Conservation (phyloP, 2,888 invertebrate species). For the Apomyelois bistriatella region DNA sequence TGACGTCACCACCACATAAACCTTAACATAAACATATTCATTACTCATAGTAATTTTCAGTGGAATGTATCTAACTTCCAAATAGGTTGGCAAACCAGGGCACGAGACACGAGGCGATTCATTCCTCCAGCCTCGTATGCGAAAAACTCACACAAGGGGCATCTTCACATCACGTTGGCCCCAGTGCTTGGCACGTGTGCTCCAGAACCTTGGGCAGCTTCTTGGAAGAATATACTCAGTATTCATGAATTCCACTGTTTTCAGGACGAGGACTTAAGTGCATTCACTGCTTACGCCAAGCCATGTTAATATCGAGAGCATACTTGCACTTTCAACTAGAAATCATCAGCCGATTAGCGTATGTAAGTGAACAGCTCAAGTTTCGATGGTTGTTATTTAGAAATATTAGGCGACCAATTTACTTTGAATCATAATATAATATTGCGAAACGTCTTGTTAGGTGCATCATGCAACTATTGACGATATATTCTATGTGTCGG, state of each 20-base stretch:
- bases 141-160: too few species aligned
- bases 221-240: conserved; percentile 28
- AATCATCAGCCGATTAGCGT: conserved; percentile 17
- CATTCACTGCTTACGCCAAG: conserved; percentile 17
- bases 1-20: not conserved
- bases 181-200: conserved; percentile 42
- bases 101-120: conserved; percentile 17
- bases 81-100: conserved; percentile 1
- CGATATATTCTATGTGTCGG: conserved; percentile 5
- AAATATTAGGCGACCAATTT: not conserved
- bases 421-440: not conserved
- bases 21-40: conserved; percentile 3
- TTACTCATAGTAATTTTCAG: not conserved
- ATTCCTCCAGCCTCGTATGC: not conserved
- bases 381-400: not conserved
- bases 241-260: conserved; percentile 53
- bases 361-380: conserved; percentile 10
- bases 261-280: conserved; percentile 36
- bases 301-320: conserved; percentile 25
- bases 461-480: conserved; percentile 1
- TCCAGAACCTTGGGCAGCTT: conserved; percentile 38
- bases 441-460: not conserved
- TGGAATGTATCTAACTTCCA: conserved; percentile 8
- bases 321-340: conserved; percentile 31
- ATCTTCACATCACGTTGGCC: conserved; percentile 42